Evolutionary conservation across 1,140 invertebrate species (phyloP).

Genomic region (Cydia splendana): DNA sequence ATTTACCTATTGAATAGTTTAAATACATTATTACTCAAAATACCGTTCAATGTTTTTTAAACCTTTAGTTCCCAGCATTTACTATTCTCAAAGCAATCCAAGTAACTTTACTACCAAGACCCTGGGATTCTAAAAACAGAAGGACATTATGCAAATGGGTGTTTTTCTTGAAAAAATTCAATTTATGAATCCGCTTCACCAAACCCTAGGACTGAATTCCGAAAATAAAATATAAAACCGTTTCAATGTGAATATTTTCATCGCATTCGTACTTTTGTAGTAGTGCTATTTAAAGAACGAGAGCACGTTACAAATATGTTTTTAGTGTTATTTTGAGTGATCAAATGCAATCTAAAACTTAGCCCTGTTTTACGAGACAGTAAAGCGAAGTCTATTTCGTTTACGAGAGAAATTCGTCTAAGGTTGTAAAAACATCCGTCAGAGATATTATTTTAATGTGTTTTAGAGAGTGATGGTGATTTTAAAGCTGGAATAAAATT

Average conservation of each 20-base stretch:
- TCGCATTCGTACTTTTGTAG: background rate
- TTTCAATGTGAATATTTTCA: background rate
- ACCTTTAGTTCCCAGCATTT: background rate
- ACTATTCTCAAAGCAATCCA: background rate
- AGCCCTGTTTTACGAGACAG: conserved; percentile 20
- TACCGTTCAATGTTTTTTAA: background rate
- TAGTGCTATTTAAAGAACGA: background rate
- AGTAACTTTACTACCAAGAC: background rate
- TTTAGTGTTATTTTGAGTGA: background rate
- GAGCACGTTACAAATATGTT: background rate
- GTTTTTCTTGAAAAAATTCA: conserved; percentile 17
- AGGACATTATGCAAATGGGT: conserved; percentile 9
- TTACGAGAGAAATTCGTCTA: conserved; percentile 9
- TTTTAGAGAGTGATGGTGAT: background rate
- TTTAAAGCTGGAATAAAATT: background rate
- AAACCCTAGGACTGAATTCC: background rate
- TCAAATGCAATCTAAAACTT: background rate
- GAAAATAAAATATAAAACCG: background rate
- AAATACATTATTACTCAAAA: too few relatives aligned
- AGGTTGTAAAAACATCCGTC: conserved; percentile 18
- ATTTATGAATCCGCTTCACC: conserved; percentile 3
- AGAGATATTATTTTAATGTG: conserved; percentile 3
- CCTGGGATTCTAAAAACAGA: background rate
- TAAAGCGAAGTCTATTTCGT: conserved; percentile 14
- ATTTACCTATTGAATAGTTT: background rate